Conservation (phyloP, 1,140 invertebrate species). For the Teleogryllus occipitalis region DNA sequence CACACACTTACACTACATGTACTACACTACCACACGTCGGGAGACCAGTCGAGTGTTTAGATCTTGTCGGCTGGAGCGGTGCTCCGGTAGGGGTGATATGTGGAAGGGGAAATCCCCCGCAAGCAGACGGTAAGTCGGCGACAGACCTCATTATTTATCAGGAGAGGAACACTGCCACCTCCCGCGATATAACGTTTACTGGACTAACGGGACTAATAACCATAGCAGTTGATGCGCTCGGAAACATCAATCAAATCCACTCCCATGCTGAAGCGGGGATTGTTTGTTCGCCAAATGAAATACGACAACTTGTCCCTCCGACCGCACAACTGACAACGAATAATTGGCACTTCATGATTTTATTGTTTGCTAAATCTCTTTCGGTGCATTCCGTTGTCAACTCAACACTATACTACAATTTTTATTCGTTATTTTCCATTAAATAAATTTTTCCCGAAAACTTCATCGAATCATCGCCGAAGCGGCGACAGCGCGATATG, state of each 20-base stretch:
- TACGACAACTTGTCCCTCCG: neutral
- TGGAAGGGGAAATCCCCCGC: too few species aligned
- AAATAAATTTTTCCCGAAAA: neutral
- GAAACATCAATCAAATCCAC: neutral
- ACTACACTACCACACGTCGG: too few species aligned
- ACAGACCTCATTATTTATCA: too few species aligned
- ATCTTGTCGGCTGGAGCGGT: too few species aligned
- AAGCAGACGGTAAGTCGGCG: too few species aligned
- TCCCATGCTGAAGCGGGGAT: neutral
- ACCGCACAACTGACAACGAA: neutral
- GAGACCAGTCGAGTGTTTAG: too few species aligned
- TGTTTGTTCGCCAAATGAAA: neutral
- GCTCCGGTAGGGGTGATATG: too few species aligned
- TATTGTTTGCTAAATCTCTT: neutral
- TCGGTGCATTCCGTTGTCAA: neutral
- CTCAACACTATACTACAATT: neutral
- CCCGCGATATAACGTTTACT: neutral
- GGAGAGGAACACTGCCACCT: neutral
- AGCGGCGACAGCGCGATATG: neutral
- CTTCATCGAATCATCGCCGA: neutral
- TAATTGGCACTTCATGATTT: neutral
- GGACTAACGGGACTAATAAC: too few species aligned
- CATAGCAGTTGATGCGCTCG: too few species aligned
- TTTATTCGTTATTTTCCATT: constrained; percentile 6
- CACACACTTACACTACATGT: too few species aligned